phyloP scores from a whole-genome alignment of 2,113 vertebrate species.

The Gavia stellata region DNA sequence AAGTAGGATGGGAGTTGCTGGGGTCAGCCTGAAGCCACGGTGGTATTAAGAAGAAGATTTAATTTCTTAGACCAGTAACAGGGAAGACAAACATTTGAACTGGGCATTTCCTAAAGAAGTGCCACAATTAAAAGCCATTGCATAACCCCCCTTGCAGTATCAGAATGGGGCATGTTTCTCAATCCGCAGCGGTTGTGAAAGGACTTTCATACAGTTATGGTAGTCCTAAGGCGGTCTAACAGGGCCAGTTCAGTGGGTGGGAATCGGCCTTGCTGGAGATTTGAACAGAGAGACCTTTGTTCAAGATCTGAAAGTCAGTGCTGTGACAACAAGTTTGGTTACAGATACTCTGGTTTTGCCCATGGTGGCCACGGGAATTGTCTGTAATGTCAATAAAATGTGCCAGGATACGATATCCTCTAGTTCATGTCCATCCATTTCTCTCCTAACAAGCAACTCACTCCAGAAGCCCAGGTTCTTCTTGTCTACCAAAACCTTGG shows the following conservation, averaged over 20 bases:
- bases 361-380: neutral
- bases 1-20: neutral
- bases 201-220: neutral
- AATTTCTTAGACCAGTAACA: neutral
- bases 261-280: neutral
- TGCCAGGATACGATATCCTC: neutral
- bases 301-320: neutral
- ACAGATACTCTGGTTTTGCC: neutral
- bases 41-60: neutral
- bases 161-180: neutral
- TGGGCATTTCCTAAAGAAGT: neutral
- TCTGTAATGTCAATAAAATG: neutral
- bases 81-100: neutral
- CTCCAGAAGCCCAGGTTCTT: neutral
- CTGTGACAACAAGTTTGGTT: neutral
- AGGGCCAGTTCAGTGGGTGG: neutral
- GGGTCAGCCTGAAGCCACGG: neutral
- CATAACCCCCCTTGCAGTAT: neutral
- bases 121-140: neutral
- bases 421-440: neutral
- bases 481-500: neutral
- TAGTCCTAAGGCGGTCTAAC: neutral
- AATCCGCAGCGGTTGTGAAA: neutral
- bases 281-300: neutral
- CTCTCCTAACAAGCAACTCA: neutral